phyloP scores from a whole-genome alignment of 2,113 vertebrate species.

The Laticauda laticaudata region DNA sequence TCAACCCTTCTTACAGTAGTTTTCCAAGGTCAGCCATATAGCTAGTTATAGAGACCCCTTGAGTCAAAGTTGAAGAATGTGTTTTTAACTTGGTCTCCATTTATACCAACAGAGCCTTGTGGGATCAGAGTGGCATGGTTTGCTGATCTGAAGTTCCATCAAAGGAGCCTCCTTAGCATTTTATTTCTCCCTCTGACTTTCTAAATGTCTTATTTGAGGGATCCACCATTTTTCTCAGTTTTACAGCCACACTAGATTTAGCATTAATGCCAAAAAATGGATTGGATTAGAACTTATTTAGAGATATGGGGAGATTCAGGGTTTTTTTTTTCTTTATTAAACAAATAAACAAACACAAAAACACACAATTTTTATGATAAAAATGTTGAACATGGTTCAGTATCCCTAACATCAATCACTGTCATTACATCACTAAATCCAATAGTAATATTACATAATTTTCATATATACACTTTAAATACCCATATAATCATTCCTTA shows the following conservation, averaged over 20 bases:
- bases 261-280: not conserved
- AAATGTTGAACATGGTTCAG: too few relatives aligned
- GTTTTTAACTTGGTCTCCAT: not conserved
- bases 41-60: not conserved
- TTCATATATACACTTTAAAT: too few relatives aligned
- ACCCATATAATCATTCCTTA: too few relatives aligned
- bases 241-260: not conserved
- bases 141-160: not conserved
- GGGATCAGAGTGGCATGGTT: not conserved
- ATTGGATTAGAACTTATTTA: not conserved
- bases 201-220: not conserved
- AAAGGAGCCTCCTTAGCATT: not conserved
- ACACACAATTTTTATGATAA: too few relatives aligned
- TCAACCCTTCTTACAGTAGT: not conserved
- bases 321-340: not conserved
- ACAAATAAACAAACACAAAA: too few relatives aligned
- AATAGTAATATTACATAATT: too few relatives aligned
- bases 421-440: too few relatives aligned
- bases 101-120: not conserved
- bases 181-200: not conserved
- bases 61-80: not conserved
- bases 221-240: not conserved
- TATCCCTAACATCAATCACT: too few relatives aligned
- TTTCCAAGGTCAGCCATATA: not conserved
- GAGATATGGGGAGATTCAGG: not conserved